Evolutionary conservation across 2,113 vertebrate genomes (phyloP).

Genomic region (Oncorhynchus nerka): DNA sequence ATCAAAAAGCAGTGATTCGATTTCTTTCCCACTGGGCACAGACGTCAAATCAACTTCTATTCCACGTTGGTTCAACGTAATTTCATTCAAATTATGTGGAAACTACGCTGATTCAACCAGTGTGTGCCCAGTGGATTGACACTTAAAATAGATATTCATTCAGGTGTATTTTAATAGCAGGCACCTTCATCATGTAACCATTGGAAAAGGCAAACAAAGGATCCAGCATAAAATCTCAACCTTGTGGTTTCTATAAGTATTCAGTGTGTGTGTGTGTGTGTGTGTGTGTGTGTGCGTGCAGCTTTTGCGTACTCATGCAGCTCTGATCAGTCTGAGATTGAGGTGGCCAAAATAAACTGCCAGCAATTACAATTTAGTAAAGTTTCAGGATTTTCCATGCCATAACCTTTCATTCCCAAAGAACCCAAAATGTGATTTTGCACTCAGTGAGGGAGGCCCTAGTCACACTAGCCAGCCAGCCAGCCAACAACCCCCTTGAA

Average conservation of each 20-base stretch:
- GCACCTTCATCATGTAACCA: neutral
- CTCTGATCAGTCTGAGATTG: constrained; percentile 42
- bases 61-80: no score
- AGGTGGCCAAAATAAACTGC: constrained; percentile 38
- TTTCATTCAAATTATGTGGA: no score
- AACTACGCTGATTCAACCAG: no score
- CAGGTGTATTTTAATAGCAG: neutral
- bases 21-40: no score
- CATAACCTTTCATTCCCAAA: constrained; percentile 24
- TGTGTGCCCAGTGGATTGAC: no score
- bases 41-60: no score
- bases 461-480: constrained; percentile 7
- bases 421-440: constrained; percentile 40
- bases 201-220: no score
- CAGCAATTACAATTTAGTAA: constrained; percentile 37
- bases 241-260: neutral
- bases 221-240: neutral
- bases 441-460: constrained; percentile 20
- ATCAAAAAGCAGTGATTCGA: neutral
- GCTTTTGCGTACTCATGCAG: constrained; percentile 12
- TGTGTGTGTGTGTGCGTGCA: constrained; percentile 4
- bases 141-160: no score
- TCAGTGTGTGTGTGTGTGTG: constrained; percentile 7
- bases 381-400: constrained; percentile 51
- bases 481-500: constrained; percentile 4